A percentile compares a stretch with the other conserved stretches of the same genome.
These are phyloP conservation scores for Heliornis fulica DNA, from an alignment of 2,113 vertebrate species.

Conservation along the genomic window DNA sequence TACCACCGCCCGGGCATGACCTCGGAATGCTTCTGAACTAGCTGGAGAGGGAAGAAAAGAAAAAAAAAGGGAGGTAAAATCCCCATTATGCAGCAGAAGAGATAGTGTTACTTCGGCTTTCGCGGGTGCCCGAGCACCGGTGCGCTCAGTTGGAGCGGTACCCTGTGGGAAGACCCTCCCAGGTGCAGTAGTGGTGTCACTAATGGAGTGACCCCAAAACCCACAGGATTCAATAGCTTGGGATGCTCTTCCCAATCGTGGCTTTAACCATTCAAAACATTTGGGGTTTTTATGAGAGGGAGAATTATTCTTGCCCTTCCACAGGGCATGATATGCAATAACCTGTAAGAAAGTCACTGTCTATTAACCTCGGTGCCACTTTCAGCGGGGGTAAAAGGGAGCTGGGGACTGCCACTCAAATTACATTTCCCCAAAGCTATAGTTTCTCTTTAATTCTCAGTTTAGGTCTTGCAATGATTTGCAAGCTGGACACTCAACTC, in stretches of 20 bases:
- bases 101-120: neutral
- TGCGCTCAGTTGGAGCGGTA: accelerated
- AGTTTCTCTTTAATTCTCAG: neutral
- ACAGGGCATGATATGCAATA: neutral
- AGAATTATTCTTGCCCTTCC: neutral
- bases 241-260: neutral
- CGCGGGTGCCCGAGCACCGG: neutral
- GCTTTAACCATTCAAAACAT: neutral
- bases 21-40: neutral
- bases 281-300: neutral
- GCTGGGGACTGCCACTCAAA: neutral
- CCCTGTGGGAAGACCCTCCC: neutral
- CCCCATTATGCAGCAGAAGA: neutral
- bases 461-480: neutral
- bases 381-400: neutral
- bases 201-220: neutral
- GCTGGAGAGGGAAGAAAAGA: neutral
- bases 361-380: neutral
- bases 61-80: neutral
- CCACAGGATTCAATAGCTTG: neutral
- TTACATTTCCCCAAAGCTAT: neutral
- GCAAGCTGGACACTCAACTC: neutral
- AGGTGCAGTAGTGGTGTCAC: neutral
- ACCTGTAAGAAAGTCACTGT: neutral
- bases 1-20: neutral